A percentile compares a stretch with the other conserved stretches of the same genome.
Conservation (phyloP, 2,888 invertebrate species). For the Eilema griseolum region DNA sequence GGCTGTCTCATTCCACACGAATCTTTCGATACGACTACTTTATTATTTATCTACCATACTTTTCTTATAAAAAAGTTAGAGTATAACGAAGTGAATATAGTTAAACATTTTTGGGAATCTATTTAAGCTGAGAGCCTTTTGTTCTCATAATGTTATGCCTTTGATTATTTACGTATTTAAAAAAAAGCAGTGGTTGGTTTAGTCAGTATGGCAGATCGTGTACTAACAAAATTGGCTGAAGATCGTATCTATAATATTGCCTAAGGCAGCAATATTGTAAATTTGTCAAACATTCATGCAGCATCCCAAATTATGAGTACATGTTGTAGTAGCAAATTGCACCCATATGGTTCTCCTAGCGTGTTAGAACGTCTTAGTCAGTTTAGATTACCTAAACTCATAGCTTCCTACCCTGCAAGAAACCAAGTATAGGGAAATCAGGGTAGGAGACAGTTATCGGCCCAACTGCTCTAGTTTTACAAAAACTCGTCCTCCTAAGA, state of each 20-base stretch:
- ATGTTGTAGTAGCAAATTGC: neutral
- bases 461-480: neutral
- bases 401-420: neutral
- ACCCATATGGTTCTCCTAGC: no score
- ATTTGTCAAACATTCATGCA: neutral
- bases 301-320: neutral
- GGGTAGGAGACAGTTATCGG: neutral
- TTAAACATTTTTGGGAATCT: neutral
- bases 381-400: neutral
- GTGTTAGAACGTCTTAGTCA: no score
- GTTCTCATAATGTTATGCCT: neutral
- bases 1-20: slow-evolving; percentile 59
- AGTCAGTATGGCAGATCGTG: no score
- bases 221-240: no score
- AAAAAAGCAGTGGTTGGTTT: no score
- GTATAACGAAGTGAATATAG: neutral
- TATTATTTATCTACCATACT: neutral
- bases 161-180: no score
- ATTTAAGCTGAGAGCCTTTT: neutral
- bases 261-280: neutral
- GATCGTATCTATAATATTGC: no score
- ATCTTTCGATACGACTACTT: slow-evolving; percentile 27
- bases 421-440: neutral
- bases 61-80: neutral
- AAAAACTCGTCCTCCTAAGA: neutral